Evolutionary conservation across 2,888 invertebrate genomes (phyloP), one percentile per base, ranked within the genome.

Genomic region (Therioaphis trifolii): DNA sequence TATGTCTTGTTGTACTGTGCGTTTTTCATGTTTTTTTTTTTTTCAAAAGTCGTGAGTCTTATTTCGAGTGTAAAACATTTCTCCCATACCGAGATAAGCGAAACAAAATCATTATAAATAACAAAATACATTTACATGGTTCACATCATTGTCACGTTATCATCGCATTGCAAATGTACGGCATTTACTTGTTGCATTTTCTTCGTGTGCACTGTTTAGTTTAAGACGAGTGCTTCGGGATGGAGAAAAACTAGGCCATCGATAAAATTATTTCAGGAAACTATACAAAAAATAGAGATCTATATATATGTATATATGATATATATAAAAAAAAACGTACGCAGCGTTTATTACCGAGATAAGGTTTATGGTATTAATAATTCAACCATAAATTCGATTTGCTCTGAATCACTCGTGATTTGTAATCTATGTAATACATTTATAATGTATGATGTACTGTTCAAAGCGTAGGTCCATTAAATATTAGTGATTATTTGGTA

Each of bases 1-100:
- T 52, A 66, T 35, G 49, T 77, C 61, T 68, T 78, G 68, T 78
- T 78, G 27, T 21, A 35, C 29, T 77, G 29, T 77, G 21, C 66
- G 15, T 77, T 68, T 68, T 68, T 78, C n/a, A 46, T 63, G 15
- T 58, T 40, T 74, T 35, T 40, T 46, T 35, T 35, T 35, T 35
- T 46, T 21, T 21, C 55, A 21, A 58, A 29, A 18, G 27, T 63
- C 29, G 29, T 63, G 29, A 29, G 63, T 18, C 29, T 63, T 63
- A 29, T 63, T 29, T 3, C 18, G 63, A 63, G 29, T 63, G 18
- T 29, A 63, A 63, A 29, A 29, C 18, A 14, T 29, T 58, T 63
- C 29, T 63, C 27, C 24, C 24, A 18, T 29, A 21, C 12, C 21
- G 18, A 5, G 1, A 21, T 55, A 55, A n/a, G n/a, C n/a, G 55